Conservation (phyloP, 2,113 vertebrate species). For the Zosterops japonicus region DNA sequence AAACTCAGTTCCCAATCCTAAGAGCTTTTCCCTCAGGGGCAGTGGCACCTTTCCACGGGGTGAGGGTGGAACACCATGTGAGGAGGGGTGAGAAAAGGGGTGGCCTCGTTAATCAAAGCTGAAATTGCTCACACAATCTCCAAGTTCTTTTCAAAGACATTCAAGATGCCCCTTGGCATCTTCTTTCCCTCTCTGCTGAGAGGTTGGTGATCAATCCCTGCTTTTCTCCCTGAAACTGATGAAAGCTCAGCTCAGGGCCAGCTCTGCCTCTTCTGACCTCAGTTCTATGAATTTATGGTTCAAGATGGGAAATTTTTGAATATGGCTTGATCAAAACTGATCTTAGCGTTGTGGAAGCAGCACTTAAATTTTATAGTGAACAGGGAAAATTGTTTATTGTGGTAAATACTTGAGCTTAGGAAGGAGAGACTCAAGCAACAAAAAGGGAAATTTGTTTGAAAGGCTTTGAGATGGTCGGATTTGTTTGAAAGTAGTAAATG, state of each 20-base stretch:
- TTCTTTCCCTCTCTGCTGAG: accelerated
- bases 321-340: neutral
- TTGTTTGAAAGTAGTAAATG: neutral
- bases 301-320: neutral
- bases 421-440: neutral
- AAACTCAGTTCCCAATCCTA: neutral
- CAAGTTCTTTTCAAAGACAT: neutral
- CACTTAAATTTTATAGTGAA: neutral
- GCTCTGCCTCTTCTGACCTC: neutral
- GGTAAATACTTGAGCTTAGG: neutral
- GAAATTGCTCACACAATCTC: neutral
- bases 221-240: neutral
- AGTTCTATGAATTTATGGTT: neutral
- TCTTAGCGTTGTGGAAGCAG: neutral
- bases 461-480: neutral
- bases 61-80: neutral
- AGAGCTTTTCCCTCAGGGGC: neutral
- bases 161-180: neutral
- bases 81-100: neutral
- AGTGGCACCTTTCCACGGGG: neutral
- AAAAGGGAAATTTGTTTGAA: neutral
- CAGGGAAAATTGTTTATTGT: neutral
- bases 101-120: neutral
- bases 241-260: neutral
- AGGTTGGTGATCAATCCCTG: neutral